Evolutionary conservation across 2,888 invertebrate genomes (phyloP), one percentile per base, ranked within the genome.

Genomic region (Heliconius sara): DNA sequence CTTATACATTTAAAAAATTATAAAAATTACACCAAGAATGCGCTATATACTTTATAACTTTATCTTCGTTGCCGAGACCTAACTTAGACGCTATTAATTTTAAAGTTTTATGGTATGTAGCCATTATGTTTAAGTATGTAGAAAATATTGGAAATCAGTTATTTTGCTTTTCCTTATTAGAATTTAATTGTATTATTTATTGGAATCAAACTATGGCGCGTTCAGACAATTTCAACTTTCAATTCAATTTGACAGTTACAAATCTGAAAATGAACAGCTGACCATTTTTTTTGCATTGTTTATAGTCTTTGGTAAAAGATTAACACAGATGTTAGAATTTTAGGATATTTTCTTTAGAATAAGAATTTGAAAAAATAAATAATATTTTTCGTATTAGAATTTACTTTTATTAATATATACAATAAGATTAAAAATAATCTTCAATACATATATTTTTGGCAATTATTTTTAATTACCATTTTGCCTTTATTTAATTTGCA

Each of bases 51-150:
- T 91, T 89, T 76, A 94, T 77, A 85, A 94, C 90, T 89, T 91
- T 93, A 60, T 91, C 91, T 83, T 94, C 92, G 5, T 91, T 90
- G n/a, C 82, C 85, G 43, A 95, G 85, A 39, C 93, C 93, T 78
- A 95, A 87, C 85, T 95, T 95, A 3, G 88, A 85, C 30, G 94
- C 93, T 84, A 94, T 86, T n/a, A 93, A 81, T 71, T 86, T 85
- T 19, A 94, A 84, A 67, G 92, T 92, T 88, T 91, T 93, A 83
- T 89, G 91, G 72, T 89, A 85, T 3, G 84, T 84, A 27, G 91
- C 87, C 93, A 93, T 93, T 52, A n/a, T 43, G 83, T 81, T 85
- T 57, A n/a, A 5, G 43, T 63, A 74, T 67, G 30, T 70, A n/a
- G 25, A 70, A 70, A 43, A 43, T 43, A 70, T 43, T 67, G 9